A percentile compares a stretch with the other conserved stretches of the same genome.
Conservation (phyloP, 2,888 invertebrate species). For the Erebia aethiops region DNA sequence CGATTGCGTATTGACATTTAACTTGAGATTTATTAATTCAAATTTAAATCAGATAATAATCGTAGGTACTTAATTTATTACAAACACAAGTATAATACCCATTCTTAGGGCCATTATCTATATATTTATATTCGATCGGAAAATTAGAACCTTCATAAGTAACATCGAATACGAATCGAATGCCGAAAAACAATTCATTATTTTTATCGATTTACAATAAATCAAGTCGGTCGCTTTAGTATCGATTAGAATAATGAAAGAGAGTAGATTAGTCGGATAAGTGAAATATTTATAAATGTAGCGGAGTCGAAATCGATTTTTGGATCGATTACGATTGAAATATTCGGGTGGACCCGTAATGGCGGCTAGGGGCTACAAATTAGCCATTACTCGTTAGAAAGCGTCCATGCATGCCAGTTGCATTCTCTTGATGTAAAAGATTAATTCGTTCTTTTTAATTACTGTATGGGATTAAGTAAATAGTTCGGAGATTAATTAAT, state of each 20-base stretch:
- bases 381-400: slow-evolving; percentile 53
- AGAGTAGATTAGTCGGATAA: slow-evolving; percentile 65
- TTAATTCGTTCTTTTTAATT: slow-evolving; percentile 14
- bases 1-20: slow-evolving; percentile 9
- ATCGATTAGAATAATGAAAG: slow-evolving; percentile 55
- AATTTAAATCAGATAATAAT: slow-evolving; percentile 19
- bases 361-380: slow-evolving; percentile 42
- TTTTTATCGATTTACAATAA: slow-evolving; percentile 64
- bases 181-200: slow-evolving; percentile 58
- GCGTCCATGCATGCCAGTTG: slow-evolving; percentile 51
- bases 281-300: slow-evolving; percentile 34
- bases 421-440: slow-evolving; percentile 45
- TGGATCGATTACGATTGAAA: slow-evolving; percentile 58
- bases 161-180: slow-evolving; percentile 48
- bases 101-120: slow-evolving; percentile 12
- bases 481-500: not conserved
- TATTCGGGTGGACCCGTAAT: slow-evolving; percentile 57
- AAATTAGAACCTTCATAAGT: slow-evolving; percentile 39
- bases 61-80: slow-evolving; percentile 22
- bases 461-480: not conserved
- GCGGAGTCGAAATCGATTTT: slow-evolving; percentile 54
- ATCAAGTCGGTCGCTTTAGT: slow-evolving; percentile 64
- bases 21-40: slow-evolving; percentile 22
- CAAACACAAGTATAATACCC: slow-evolving; percentile 18
- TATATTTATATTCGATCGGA: slow-evolving; percentile 37